A percentile compares a stretch with the other conserved stretches of the same genome.
These are phyloP conservation scores for Colletes gigas DNA, from an alignment of 1,140 invertebrate genomes.

Conservation along the genomic window DNA sequence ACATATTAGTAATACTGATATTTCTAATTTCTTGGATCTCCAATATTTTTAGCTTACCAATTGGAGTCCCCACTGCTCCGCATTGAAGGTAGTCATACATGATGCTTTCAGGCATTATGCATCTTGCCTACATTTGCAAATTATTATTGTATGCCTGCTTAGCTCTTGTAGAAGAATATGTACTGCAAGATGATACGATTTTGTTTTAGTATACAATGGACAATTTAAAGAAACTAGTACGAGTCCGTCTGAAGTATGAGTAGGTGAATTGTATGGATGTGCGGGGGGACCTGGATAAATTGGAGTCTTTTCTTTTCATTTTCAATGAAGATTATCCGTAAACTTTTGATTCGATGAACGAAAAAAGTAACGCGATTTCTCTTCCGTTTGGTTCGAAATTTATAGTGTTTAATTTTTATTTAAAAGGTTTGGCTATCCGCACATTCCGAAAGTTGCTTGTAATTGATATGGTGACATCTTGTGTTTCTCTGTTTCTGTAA, in stretches of 20 bases:
- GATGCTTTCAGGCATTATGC: conserved; percentile 73
- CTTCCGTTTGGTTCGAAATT: not conserved
- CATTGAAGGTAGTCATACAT: conserved; percentile 76
- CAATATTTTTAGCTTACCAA: conserved; percentile 79
- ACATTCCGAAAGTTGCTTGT: conserved; percentile 50
- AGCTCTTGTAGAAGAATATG: conserved; percentile 64
- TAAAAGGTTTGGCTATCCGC: conserved; percentile 35
- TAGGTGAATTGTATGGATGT: conserved; percentile 49
- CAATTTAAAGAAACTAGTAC: conserved; percentile 41
- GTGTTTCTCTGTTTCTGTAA: conserved; percentile 37
- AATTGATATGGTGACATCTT: conserved; percentile 37
- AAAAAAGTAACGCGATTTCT: not conserved
- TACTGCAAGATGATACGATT: conserved; percentile 57
- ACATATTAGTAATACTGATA: conserved; percentile 60
- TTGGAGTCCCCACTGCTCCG: conserved; percentile 79
- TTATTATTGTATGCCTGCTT: conserved; percentile 74
- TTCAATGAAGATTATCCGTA: conserved; percentile 3
- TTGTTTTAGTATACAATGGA: conserved; percentile 53
- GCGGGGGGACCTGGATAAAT: conserved; percentile 22
- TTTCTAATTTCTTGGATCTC: conserved; percentile 75
- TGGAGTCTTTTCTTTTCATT: not conserved
- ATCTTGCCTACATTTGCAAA: conserved; percentile 71
- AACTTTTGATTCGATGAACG: not conserved
- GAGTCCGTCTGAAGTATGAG: conserved; percentile 31
- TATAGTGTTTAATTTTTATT: not conserved